A percentile compares a stretch with the other conserved stretches of the same genome.
Conservation (phyloP, 2,888 invertebrate genomes). For the Galeopsomyia nigrocyanea region DNA sequence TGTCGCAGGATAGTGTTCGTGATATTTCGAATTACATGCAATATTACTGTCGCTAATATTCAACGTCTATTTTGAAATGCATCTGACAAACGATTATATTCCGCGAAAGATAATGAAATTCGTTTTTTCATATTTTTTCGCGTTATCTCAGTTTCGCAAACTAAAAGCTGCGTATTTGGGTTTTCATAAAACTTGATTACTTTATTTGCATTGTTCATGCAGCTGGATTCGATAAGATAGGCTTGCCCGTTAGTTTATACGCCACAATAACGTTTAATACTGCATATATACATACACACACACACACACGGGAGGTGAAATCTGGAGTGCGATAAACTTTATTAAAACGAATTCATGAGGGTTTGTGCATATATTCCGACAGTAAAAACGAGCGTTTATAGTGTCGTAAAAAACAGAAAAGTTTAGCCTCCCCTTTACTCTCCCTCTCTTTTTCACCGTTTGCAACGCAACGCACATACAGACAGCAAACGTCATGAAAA, state of each 20-base stretch:
- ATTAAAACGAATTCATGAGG: constrained; percentile 25
- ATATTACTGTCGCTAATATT: too few relatives aligned
- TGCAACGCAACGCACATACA: too few relatives aligned
- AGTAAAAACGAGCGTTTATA: constrained; percentile 36
- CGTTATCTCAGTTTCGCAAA: not conserved
- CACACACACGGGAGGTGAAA: constrained; percentile 5
- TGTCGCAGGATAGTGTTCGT: too few relatives aligned
- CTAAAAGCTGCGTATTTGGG: constrained; percentile 6
- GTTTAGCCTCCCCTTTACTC: too few relatives aligned
- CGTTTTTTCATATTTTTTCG: too few relatives aligned
- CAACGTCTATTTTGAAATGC: too few relatives aligned
- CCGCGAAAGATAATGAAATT: too few relatives aligned
- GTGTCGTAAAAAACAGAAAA: constrained; percentile 20
- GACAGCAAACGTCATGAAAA: constrained; percentile 27
- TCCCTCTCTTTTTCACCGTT: too few relatives aligned
- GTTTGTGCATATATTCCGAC: constrained; percentile 1
- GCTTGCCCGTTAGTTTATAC: constrained; percentile 18
- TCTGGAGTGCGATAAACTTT: constrained; percentile 22
- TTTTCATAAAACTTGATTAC: constrained; percentile 9
- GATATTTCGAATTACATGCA: too few relatives aligned
- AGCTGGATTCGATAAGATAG: constrained; percentile 18
- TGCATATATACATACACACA: too few relatives aligned
- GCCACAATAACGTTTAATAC: constrained; percentile 26
- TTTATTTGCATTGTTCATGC: constrained; percentile 15
- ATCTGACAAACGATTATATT: too few relatives aligned